Evolutionary conservation across 2,888 invertebrate species (phyloP).

Genomic region (Shargacucullia verbasci): DNA sequence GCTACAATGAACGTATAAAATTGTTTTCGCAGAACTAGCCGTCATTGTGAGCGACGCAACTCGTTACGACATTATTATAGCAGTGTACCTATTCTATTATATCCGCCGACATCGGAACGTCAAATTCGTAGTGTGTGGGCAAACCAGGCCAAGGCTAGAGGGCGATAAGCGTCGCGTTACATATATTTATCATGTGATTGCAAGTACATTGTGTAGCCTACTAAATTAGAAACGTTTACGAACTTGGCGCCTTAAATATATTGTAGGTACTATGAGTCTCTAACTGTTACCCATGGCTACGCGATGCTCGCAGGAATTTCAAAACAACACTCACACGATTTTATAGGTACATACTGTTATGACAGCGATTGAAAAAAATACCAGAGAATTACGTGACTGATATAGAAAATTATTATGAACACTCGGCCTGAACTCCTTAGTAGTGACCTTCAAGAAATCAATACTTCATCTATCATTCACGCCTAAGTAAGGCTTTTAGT

Average conservation of each 20-base stretch:
- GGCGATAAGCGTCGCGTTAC: constrained; percentile 51
- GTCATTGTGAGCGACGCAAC: background rate
- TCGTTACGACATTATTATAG: constrained; percentile 12
- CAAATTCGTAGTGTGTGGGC: constrained; percentile 42
- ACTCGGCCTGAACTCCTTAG: constrained; percentile 5
- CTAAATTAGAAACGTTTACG: constrained; percentile 29
- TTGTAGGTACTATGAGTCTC: too few relatives aligned
- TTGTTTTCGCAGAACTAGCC: background rate
- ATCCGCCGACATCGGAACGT: constrained; percentile 29
- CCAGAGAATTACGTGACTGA: background rate
- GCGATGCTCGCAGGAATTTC: too few relatives aligned
- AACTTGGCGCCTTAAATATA: constrained; percentile 26
- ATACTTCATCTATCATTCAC: constrained; percentile 21
- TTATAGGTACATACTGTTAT: too few relatives aligned
- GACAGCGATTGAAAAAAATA: too few relatives aligned
- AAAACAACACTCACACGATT: too few relatives aligned
- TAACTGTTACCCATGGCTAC: too few relatives aligned
- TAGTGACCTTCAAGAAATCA: constrained; percentile 35
- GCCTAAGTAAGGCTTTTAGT: too few relatives aligned
- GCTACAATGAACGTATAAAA: too few relatives aligned
- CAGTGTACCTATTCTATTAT: constrained; percentile 13
- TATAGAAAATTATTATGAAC: constrained; percentile 2
- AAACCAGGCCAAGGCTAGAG: constrained; percentile 55
- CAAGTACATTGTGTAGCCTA: constrained; percentile 29
- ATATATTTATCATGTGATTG: constrained; percentile 52